These are phyloP conservation scores for Shinisaurus crocodilurus DNA, from an alignment of 2,113 vertebrate genomes.

Conservation along the genomic window DNA sequence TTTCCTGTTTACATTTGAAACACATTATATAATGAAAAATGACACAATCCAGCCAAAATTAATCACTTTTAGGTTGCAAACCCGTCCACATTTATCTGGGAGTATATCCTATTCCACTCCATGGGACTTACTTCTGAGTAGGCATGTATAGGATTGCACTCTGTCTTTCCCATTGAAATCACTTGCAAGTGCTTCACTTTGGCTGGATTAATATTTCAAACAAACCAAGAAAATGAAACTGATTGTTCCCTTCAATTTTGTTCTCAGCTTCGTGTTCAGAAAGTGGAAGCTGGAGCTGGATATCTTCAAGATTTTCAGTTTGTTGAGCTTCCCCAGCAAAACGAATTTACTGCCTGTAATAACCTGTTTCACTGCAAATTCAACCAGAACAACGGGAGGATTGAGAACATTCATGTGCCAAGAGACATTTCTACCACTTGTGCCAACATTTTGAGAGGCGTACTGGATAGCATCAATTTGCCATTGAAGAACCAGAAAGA, in stretches of 20 bases:
- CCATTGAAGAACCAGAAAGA: slow-evolving; percentile 83
- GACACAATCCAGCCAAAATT: neutral
- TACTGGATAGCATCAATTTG: slow-evolving; percentile 79
- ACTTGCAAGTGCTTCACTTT: neutral
- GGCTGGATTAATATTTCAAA: neutral
- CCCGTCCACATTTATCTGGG: neutral
- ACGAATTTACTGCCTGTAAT: slow-evolving; percentile 71
- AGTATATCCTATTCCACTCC: neutral
- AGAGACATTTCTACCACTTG: slow-evolving; percentile 68
- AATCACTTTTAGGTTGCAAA: neutral
- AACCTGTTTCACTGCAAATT: too few species aligned
- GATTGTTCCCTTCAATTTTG: slow-evolving; percentile 14
- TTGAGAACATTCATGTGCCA: slow-evolving; percentile 78
- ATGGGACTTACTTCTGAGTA: neutral
- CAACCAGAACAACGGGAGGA: slow-evolving; percentile 77
- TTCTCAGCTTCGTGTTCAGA: slow-evolving; percentile 69
- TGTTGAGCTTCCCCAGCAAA: slow-evolving; percentile 73
- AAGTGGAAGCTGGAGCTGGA: slow-evolving; percentile 78
- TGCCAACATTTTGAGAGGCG: slow-evolving; percentile 81
- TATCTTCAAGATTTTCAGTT: slow-evolving; percentile 76
- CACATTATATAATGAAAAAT: neutral
- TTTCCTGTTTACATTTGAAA: neutral
- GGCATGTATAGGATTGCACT: too few species aligned
- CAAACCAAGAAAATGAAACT: neutral
- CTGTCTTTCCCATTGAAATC: neutral